A percentile compares a stretch with the other conserved stretches of the same genome.
These are phyloP conservation scores for Hylaeus anthracinus DNA, from an alignment of 1,140 invertebrate species.

Conservation along the genomic window DNA sequence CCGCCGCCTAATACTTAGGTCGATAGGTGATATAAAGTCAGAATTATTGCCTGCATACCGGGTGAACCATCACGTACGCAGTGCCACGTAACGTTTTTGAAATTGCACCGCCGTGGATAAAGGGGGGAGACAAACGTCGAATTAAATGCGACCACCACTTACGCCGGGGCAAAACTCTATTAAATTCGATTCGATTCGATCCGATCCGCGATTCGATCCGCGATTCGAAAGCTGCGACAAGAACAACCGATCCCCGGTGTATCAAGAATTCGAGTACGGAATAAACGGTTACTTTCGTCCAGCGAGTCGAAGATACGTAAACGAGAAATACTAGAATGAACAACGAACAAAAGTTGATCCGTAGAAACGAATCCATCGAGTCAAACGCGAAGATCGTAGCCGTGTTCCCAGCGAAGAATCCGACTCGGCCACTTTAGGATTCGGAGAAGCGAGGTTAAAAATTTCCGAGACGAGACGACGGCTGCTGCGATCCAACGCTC, in stretches of 20 bases:
- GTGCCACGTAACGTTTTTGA: slow-evolving; percentile 56
- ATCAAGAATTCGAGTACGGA: too few species aligned
- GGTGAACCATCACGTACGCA: slow-evolving; percentile 68
- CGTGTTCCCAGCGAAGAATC: neutral
- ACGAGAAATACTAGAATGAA: too few species aligned
- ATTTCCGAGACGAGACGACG: neutral
- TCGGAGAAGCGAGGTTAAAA: neutral
- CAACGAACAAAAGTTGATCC: too few species aligned
- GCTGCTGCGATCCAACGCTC: neutral
- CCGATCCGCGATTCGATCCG: neutral
- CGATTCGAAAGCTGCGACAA: neutral
- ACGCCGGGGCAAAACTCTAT: neutral
- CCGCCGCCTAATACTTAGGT: slow-evolving; percentile 80
- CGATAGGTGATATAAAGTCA: slow-evolving; percentile 78
- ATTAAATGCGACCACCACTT: slow-evolving; percentile 43
- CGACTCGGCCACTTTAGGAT: neutral
- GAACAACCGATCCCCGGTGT: too few species aligned
- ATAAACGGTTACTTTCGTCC: too few species aligned
- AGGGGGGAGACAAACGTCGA: slow-evolving; percentile 37
- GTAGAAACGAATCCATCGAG: too few species aligned
- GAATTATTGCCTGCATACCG: slow-evolving; percentile 75
- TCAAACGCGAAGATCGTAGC: too few species aligned
- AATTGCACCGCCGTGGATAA: slow-evolving; percentile 44
- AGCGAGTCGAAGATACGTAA: too few species aligned
- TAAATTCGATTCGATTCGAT: slow-evolving; percentile 18